Percentiles rank a stretch among this genome's conserved stretches.
phyloP scores from a whole-genome alignment of 1,140 invertebrate species.

The Belonocnema kinseyi region DNA sequence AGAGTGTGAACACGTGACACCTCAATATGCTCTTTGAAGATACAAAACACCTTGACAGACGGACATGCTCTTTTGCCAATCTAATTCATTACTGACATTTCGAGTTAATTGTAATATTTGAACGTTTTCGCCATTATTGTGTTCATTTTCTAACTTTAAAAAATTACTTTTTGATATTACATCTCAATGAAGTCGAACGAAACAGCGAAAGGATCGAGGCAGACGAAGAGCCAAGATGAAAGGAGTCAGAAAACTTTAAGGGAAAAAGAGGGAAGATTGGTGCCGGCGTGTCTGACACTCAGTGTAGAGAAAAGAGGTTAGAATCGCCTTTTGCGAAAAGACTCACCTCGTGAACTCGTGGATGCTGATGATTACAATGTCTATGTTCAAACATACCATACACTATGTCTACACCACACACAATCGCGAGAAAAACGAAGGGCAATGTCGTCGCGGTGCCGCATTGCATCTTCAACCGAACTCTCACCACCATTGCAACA shows the following conservation, averaged over 20 bases:
- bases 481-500: constrained; percentile 69
- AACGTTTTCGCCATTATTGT: neutral
- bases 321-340: constrained; percentile 5
- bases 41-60: too few relatives aligned
- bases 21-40: too few relatives aligned
- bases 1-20: too few relatives aligned
- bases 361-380: constrained; percentile 76
- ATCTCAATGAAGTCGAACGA: neutral
- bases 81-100: too few relatives aligned
- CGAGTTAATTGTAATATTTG: too few relatives aligned
- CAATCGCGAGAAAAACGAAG: constrained; percentile 64
- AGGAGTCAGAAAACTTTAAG: neutral
- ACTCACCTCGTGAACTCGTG: constrained; percentile 76
- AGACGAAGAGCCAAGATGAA: neutral
- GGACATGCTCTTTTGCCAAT: too few relatives aligned
- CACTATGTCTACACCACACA: constrained; percentile 66
- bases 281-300: constrained; percentile 13
- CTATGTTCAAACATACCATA: constrained; percentile 73
- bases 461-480: constrained; percentile 73
- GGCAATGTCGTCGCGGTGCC: constrained; percentile 61
- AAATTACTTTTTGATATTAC: neutral
- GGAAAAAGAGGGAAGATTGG: constrained; percentile 17
- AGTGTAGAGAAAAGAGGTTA: constrained; percentile 35
- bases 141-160: neutral
- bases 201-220: neutral